Percentiles rank a stretch among this genome's conserved stretches.
Evolutionary conservation across 1,140 invertebrate species (phyloP).

Genomic region (Drosophila funebris): DNA sequence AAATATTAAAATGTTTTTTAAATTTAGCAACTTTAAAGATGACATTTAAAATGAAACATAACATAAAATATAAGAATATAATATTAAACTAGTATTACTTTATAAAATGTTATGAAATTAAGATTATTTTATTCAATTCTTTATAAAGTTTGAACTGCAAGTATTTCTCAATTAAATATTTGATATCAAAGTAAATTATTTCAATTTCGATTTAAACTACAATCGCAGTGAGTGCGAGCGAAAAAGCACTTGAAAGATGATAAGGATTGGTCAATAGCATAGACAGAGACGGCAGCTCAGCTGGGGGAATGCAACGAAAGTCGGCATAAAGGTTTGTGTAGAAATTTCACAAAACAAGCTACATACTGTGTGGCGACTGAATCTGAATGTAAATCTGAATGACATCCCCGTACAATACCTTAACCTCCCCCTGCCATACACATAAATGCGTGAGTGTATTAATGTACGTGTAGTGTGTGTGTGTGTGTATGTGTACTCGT

Average conservation of each 20-base stretch:
- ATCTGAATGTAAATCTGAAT: slow-evolving; percentile 31
- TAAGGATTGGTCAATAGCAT: too few relatives aligned
- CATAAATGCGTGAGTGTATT: not conserved
- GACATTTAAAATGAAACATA: too few relatives aligned
- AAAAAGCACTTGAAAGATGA: not conserved
- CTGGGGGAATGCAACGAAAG: slow-evolving; percentile 24
- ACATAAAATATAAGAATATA: too few relatives aligned
- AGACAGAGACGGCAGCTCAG: slow-evolving; percentile 11
- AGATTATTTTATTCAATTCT: too few relatives aligned
- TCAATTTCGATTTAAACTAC: too few relatives aligned
- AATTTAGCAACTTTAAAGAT: not conserved
- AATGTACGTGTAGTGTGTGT: not conserved
- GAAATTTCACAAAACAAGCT: slow-evolving; percentile 26
- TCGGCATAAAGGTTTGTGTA: slow-evolving; percentile 7
- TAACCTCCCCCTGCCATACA: too few relatives aligned
- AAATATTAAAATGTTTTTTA: not conserved
- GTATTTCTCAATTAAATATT: too few relatives aligned
- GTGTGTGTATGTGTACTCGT: slow-evolving; percentile 18
- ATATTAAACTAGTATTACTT: too few relatives aligned
- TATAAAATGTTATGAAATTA: too few relatives aligned
- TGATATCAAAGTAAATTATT: too few relatives aligned
- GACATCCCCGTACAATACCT: slow-evolving; percentile 7
- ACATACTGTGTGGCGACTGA: slow-evolving; percentile 33
- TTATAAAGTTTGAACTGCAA: too few relatives aligned
- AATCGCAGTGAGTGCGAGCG: too few relatives aligned